These are phyloP conservation scores for Adelges cooleyi DNA, from an alignment of 1,140 invertebrate genomes.

Conservation along the genomic window DNA sequence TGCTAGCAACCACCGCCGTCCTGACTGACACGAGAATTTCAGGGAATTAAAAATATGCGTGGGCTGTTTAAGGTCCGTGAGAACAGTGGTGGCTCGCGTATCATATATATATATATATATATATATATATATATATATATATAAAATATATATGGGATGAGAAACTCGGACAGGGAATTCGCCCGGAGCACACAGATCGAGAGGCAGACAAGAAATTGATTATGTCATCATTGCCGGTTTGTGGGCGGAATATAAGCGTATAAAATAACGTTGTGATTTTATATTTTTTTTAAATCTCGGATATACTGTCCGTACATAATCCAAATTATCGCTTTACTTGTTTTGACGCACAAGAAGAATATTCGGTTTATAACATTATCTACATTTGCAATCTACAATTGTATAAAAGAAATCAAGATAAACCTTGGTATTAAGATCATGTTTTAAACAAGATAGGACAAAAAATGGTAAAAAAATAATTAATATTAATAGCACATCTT, in stretches of 20 bases:
- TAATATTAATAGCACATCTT: too few relatives aligned
- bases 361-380: too few relatives aligned
- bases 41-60: slow-evolving; percentile 13
- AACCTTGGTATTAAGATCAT: too few relatives aligned
- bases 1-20: background rate
- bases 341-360: background rate
- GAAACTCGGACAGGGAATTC: slow-evolving; percentile 18
- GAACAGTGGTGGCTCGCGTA: background rate
- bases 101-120: background rate
- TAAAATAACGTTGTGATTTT: background rate
- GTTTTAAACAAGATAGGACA: too few relatives aligned
- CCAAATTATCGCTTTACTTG: background rate
- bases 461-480: too few relatives aligned
- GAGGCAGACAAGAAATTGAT: slow-evolving; percentile 24
- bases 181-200: slow-evolving; percentile 14
- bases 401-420: too few relatives aligned
- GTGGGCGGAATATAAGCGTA: slow-evolving; percentile 9
- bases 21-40: slow-evolving; percentile 14
- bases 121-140: background rate
- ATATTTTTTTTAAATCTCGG: background rate
- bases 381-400: too few relatives aligned
- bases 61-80: slow-evolving; percentile 19
- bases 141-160: background rate
- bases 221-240: slow-evolving; percentile 18
- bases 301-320: background rate